These are phyloP conservation scores for Leptopilina boulardi DNA, from an alignment of 1,140 invertebrate species.

Conservation along the genomic window DNA sequence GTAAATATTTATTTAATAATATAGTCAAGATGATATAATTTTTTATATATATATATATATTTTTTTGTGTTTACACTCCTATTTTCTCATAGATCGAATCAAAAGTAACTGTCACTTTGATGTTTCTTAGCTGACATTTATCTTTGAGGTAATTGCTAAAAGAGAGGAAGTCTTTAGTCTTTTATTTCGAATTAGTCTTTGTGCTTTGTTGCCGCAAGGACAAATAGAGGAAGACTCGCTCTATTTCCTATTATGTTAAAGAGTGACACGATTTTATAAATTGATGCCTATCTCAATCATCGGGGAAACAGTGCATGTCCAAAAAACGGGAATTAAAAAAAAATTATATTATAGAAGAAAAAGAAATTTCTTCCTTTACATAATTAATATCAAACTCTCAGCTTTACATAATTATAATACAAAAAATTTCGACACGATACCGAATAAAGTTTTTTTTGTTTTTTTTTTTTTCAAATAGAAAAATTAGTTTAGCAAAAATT, in stretches of 20 bases:
- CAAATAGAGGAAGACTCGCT: constrained; percentile 18
- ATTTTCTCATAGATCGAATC: neutral
- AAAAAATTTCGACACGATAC: too few relatives aligned
- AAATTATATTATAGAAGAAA: neutral
- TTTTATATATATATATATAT: too few relatives aligned
- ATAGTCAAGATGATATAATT: too few relatives aligned
- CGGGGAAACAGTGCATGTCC: constrained; percentile 5
- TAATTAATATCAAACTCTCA: too few relatives aligned
- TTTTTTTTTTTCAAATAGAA: too few relatives aligned
- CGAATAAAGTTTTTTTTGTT: too few relatives aligned
- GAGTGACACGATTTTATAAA: constrained; percentile 13
- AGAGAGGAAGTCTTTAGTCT: neutral
- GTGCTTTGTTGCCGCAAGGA: constrained; percentile 7
- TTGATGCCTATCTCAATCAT: constrained; percentile 14
- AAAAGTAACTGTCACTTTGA: neutral
- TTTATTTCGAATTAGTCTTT: neutral
- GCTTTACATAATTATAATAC: too few relatives aligned
- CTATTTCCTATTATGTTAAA: constrained; percentile 24
- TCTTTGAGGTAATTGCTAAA: constrained; percentile 9
- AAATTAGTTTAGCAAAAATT: too few relatives aligned
- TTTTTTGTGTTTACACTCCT: neutral
- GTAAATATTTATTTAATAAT: too few relatives aligned
- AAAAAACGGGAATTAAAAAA: constrained; percentile 1
- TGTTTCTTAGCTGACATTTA: neutral
- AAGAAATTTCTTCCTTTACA: neutral